Conservation (phyloP, 92 coral and sea anemone species). For the Porites cylindrica region DNA sequence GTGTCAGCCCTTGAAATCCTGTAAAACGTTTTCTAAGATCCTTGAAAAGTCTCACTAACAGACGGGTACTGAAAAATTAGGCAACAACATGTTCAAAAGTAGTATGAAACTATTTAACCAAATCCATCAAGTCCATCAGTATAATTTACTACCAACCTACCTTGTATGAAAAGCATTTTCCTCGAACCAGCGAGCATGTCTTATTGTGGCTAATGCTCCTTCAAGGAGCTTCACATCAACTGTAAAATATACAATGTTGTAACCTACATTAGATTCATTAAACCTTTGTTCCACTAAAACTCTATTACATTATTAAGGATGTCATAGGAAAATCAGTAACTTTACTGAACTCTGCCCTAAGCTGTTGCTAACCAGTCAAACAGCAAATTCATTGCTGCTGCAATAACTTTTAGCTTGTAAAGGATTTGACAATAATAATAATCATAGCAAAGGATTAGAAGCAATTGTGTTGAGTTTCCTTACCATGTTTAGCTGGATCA, state of each 20-base stretch:
- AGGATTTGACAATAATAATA: too few species aligned
- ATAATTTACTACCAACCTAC: conserved; percentile 16
- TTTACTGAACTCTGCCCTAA: too few species aligned
- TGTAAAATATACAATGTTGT: conserved; percentile 21
- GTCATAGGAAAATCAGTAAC: too few species aligned
- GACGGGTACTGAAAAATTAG: conserved; percentile 78
- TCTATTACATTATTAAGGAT: too few species aligned
- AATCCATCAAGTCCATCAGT: neutral
- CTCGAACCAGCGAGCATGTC: conserved; percentile 99
- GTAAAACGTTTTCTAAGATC: conserved; percentile 89
- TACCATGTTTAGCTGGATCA: conserved; percentile 94
- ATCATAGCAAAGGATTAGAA: too few species aligned
- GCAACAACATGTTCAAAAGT: neutral
- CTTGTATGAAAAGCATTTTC: conserved; percentile 99
- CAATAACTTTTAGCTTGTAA: too few species aligned
- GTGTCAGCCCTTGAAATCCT: conserved; percentile 94
- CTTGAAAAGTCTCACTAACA: conserved; percentile 90
- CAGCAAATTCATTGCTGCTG: too few species aligned
- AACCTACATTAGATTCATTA: neutral
- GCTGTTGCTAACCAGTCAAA: too few species aligned
- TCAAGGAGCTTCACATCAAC: conserved; percentile 98
- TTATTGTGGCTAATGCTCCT: conserved; percentile 97
- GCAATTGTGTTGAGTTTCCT: neutral
- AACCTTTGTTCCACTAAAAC: too few species aligned
- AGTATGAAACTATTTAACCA: neutral